Base-by-base conservation (phyloP, 2,888 invertebrate genomes). In the Belgica antarctica region DNA sequence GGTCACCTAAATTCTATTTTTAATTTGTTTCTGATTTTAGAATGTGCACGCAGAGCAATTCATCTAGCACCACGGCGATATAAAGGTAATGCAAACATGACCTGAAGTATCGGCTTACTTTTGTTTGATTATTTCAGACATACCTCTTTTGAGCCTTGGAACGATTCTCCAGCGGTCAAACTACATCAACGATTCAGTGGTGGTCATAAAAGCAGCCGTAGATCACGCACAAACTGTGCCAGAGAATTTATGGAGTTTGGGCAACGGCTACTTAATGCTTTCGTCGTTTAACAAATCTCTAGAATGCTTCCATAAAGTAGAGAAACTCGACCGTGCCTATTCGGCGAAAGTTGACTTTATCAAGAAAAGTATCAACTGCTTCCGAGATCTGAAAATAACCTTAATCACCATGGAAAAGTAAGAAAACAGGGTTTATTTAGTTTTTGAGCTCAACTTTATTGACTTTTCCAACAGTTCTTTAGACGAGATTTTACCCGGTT, bases 211-310 rank as follows among this genome's bases (percentile, higher is more conserved):
- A 1, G 76, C 78, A 0, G 79, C 79, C 1, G 76, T 78, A 3
- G 77, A 78, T 61, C 78, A 78, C 74, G 79, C 77, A 0, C 77
- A 78, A 0, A 71, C 75, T 1, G 74, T 77, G 19, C 75, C 77
- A 1, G 78, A 80, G 70, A 79, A 79, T 72, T 77, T 78, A 72
- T 76, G 78, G 70, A 34, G 52, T 4, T 72, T 79, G 0, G 80
- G 76, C 5, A 77, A 77, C 7, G 75, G 77, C 1, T 69, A 77
- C 68, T 77, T 78, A 17, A 74, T 79, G 74, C 75, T 76, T 2
- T 77, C 78, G 4, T 77, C 78, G n/a, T 79, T 79, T 57, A 78
- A 78, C 73, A 73, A 76, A 0, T 77, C 80, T 0, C 73, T 77
- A 1, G 75, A 76, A 24, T 77, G 76, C 71, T 78, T 78, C 47